Percentiles rank a stretch among this genome's conserved stretches.
Evolutionary conservation across 2,888 invertebrate genomes (phyloP).

Genomic region (Ametastegia equiseti): DNA sequence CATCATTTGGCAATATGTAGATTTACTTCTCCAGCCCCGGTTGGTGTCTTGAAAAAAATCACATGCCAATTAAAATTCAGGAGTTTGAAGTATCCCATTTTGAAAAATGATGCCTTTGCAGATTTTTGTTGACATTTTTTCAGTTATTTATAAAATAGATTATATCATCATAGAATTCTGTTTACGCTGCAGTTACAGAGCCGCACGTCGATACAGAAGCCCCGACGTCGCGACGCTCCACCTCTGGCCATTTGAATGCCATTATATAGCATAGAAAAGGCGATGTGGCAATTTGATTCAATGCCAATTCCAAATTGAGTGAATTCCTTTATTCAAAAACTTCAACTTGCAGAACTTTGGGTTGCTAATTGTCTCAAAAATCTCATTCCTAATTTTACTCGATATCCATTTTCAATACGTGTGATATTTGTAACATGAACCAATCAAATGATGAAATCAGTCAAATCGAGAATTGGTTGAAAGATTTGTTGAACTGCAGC

Average conservation of each 20-base stretch:
- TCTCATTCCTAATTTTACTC: no score
- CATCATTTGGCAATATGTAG: neutral
- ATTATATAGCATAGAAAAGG: slow-evolving; percentile 54
- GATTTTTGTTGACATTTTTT: slow-evolving; percentile 42
- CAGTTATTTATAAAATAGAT: neutral
- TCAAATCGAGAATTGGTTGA: neutral
- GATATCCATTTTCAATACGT: neutral
- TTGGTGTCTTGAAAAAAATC: neutral
- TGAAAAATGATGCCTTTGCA: slow-evolving; percentile 3
- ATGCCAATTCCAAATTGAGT: neutral
- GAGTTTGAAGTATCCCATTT: neutral
- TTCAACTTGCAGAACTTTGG: neutral
- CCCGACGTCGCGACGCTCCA: slow-evolving; percentile 60
- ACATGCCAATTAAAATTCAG: no score
- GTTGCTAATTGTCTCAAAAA: neutral
- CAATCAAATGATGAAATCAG: neutral
- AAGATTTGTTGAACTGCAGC: neutral
- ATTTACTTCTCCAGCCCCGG: neutral
- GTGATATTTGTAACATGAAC: neutral
- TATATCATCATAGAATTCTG: neutral
- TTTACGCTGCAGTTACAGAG: slow-evolving; percentile 31
- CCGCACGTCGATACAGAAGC: slow-evolving; percentile 55
- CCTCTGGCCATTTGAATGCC: slow-evolving; percentile 56
- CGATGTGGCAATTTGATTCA: slow-evolving; percentile 7
- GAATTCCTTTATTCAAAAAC: neutral